phyloP scores from a whole-genome alignment of 1,140 invertebrate species.

The Ips typographus region DNA sequence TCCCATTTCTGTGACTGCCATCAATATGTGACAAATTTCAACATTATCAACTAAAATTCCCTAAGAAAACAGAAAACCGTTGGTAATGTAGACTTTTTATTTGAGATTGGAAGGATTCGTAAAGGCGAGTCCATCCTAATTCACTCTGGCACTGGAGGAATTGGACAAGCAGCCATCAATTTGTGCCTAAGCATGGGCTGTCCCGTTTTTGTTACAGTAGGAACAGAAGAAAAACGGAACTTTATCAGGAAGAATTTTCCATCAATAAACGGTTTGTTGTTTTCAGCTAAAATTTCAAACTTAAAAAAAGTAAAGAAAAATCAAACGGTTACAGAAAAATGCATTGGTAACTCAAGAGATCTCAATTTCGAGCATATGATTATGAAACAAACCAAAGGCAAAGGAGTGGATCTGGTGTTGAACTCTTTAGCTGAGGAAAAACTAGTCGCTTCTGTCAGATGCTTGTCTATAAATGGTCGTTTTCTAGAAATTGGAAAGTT shows the following conservation, averaged over 20 bases:
- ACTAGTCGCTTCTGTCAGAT: constrained; percentile 73
- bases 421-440: constrained; percentile 73
- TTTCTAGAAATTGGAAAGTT: constrained; percentile 81
- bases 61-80: background rate
- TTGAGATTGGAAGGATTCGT: constrained; percentile 35
- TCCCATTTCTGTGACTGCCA: constrained; percentile 3
- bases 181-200: constrained; percentile 72
- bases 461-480: constrained; percentile 66
- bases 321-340: constrained; percentile 32
- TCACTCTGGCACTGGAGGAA: constrained; percentile 84
- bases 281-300: background rate
- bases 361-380: constrained; percentile 64
- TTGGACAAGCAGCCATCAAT: constrained; percentile 84
- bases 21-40: background rate
- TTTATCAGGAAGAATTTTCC: constrained; percentile 72
- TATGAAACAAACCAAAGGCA: constrained; percentile 58
- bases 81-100: background rate
- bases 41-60: too few relatives aligned
- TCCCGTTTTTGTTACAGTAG: constrained; percentile 74
- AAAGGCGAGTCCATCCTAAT: constrained; percentile 55
- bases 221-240: constrained; percentile 72
- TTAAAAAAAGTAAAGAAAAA: background rate
- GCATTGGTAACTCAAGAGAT: constrained; percentile 66
- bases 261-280: constrained; percentile 56
- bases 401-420: constrained; percentile 68